Base-by-base conservation (phyloP, 2,113 vertebrate genomes). In the Galbula dea region DNA sequence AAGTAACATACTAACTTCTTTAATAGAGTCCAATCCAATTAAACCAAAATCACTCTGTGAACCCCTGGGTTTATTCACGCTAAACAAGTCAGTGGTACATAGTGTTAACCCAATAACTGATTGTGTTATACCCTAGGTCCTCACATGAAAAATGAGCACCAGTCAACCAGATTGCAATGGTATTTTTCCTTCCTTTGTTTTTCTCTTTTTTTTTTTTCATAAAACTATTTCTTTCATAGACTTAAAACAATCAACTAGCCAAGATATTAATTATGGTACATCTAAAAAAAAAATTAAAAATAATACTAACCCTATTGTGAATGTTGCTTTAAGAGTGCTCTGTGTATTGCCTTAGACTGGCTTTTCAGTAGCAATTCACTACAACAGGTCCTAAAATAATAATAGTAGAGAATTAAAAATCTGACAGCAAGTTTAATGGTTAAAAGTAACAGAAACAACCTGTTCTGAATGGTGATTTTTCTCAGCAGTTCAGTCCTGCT, bases 291-390 rank as follows among this genome's bases (percentile, higher is more conserved):
- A 86, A 68, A 91, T 27, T 17, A 39, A 59, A 45, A 65, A 59
- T 94, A 96, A 97, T 97, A 95, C 98, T 98, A 98, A 98, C 96
- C 98, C 98, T 98, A 98, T 97, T 94, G 97, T 98, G 98, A 97
- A 97, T 97, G 97, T 97, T 97, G 97, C 97, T 97, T 98, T 98
- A 97, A 93, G 97, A 98, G 98, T 97, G 97, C 97, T 98, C 97
- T 97, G 97, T 95, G 88, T 95, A 96, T 96, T 65, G 88, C 97
- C 97, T 97, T 88, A 96, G 94, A 95, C 86, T 94, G 97, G 97
- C 97, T 97, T 98, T 92, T 98, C 97, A 98, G 98, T 98, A 98
- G 97, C 97, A 97, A 98, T 96, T 98, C 97, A 97, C 96, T 98
- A 98, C 97, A 97, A 98, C 97, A 97, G 97, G 97, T 97, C 97